A percentile compares a stretch with the other conserved stretches of the same genome.
phyloP scores from a whole-genome alignment of 2,797 vertebrate species.

The Benthosema pterotum region DNA sequence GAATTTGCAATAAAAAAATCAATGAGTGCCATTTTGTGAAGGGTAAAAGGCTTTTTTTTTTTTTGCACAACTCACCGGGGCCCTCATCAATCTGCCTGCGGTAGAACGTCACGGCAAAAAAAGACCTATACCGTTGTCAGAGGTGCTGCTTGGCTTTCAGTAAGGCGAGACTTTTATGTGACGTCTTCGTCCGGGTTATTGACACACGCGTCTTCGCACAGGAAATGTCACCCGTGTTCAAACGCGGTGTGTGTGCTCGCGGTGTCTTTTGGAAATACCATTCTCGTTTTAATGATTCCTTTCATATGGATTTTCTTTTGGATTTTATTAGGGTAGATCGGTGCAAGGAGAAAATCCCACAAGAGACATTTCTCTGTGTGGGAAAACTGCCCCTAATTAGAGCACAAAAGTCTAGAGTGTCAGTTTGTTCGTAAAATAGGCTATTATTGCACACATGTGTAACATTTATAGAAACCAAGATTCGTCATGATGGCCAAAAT shows the following conservation, averaged over 20 bases:
- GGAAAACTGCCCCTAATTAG: too few species aligned
- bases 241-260: slow-evolving; percentile 10
- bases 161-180: slow-evolving; percentile 23
- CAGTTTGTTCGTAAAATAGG: too few species aligned
- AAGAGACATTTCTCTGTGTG: too few species aligned
- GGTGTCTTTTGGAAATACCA: slow-evolving; percentile 5
- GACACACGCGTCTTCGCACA: background rate
- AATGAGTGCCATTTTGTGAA: slow-evolving; percentile 39
- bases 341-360: too few species aligned
- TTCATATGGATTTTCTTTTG: background rate
- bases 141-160: slow-evolving; percentile 28
- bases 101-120: slow-evolving; percentile 38
- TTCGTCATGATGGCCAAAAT: too few species aligned
- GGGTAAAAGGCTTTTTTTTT: slow-evolving; percentile 33
- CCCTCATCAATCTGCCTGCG: slow-evolving; percentile 52
- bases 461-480: too few species aligned
- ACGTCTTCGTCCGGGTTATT: slow-evolving; percentile 30
- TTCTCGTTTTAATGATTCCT: background rate
- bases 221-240: slow-evolving; percentile 4
- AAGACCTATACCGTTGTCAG: slow-evolving; percentile 24
- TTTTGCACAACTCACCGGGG: slow-evolving; percentile 32
- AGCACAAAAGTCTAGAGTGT: too few species aligned
- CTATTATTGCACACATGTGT: too few species aligned
- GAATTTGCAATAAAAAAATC: slow-evolving; percentile 51
- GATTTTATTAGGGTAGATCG: slow-evolving; percentile 36